Evolutionary conservation across 1,140 invertebrate species (phyloP), one percentile per base, ranked within the genome.

Genomic region (Pogonognathellus flavescens): DNA sequence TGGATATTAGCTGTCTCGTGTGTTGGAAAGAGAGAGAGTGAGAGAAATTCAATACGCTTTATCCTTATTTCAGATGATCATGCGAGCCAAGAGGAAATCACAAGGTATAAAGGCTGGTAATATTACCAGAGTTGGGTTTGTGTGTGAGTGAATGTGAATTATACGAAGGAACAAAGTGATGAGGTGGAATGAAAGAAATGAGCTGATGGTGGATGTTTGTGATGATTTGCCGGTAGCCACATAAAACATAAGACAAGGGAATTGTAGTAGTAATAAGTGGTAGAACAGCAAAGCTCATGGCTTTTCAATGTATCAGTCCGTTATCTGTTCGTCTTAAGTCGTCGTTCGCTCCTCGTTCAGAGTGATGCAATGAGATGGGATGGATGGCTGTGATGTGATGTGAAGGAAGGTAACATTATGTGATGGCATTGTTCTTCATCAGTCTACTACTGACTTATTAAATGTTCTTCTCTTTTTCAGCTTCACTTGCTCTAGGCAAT

Each of bases 191-290:
- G 70, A 76, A 50, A 49, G 31, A 76, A n/a, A 18, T 18, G 70
- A 76, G 70, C 66, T 70, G 66, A 76, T 76, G 70, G 16, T 76
- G 16, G 25, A 76, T 76, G 70, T 76, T 76, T 76, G 70, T 76
- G 70, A 76, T 76, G 70, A 76, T 76, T 76, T 50, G 70, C 70
- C 70, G 70, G 70, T 76, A 76, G 70, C 70, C 70, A 76, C 31
- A 76, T 76, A 76, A 76, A 76, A 76, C 70, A 76, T 31, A 49
- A 70, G 22, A 25, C 66, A 70, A 22, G 70, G n/a, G 22, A 76
- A 22, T 13, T 41, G 31, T 41, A 6, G 31, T 41, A 41, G 31
- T 41, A 41, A 41, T 41, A 41, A 41, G 31, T 41, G 49, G 31
- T 14, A 76, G 70, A 76, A 76, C 70, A 76, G 70, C 70, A 76